phyloP scores from a whole-genome alignment of 2,888 invertebrate genomes.

The Rhimphoctona megacephalus region DNA sequence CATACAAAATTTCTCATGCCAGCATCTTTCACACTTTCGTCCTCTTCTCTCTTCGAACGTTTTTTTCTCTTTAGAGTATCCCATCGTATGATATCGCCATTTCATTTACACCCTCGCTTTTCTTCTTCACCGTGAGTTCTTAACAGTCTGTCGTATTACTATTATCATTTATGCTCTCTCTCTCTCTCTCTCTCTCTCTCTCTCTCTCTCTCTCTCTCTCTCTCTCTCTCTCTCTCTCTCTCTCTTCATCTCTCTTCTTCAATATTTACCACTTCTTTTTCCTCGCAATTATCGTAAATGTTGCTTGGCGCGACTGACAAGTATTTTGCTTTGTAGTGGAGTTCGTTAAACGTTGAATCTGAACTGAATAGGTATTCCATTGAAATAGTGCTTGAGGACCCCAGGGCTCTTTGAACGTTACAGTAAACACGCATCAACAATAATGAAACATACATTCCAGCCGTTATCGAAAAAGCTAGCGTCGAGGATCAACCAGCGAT shows the following conservation, averaged over 20 bases:
- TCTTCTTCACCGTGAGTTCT: background rate
- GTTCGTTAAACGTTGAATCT: conserved; percentile 77
- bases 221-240: conserved; percentile 2
- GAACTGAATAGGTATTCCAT: conserved; percentile 34
- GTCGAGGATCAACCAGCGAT: background rate
- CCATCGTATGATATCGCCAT: conserved; percentile 17
- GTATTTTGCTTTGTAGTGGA: conserved; percentile 73
- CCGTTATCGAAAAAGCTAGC: conserved; percentile 33
- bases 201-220: background rate
- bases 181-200: background rate
- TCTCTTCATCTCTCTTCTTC: conserved; percentile 1
- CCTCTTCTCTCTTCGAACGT: conserved; percentile 5
- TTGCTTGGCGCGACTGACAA: conserved; percentile 13
- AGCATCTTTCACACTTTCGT: conserved; percentile 26
- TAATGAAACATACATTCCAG: conserved; percentile 64
- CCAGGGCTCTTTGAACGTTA: background rate
- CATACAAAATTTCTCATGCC: conserved; percentile 1
- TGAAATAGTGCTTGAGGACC: background rate
- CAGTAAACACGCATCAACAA: conserved; percentile 38
- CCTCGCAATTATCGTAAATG: conserved; percentile 5
- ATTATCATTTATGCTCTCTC: background rate
- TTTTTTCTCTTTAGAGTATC: conserved; percentile 32
- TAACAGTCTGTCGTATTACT: conserved; percentile 20
- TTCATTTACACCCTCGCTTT: conserved; percentile 43
- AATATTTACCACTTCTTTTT: conserved; percentile 31